phyloP scores from a whole-genome alignment of 2,113 vertebrate species.

The Monarcha castaneiventris region DNA sequence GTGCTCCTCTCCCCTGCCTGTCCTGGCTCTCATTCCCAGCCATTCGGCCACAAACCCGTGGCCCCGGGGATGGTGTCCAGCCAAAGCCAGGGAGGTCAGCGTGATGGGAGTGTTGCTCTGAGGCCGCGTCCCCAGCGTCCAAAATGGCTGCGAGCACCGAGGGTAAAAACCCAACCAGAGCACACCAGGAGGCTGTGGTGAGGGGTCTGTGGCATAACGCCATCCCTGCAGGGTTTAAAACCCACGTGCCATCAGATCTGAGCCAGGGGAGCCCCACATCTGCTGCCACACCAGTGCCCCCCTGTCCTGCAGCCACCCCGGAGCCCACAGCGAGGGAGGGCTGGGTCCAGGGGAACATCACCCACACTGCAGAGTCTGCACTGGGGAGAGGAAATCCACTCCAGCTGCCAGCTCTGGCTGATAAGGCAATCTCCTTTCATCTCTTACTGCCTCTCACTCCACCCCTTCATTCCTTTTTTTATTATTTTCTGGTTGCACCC shows the following conservation, averaged over 20 bases:
- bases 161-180: neutral
- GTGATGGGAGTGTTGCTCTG: neutral
- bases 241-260: neutral
- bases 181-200: neutral
- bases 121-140: neutral
- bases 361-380: neutral
- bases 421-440: conserved; percentile 38
- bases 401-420: neutral
- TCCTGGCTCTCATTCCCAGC: neutral
- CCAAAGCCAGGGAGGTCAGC: neutral
- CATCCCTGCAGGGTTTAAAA: neutral
- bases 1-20: neutral
- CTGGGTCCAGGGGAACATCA: neutral
- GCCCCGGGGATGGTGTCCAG: neutral
- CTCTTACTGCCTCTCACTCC: neutral
- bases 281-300: neutral
- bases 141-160: neutral
- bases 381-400: neutral
- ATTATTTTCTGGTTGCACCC: neutral
- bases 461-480: neutral
- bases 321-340: fast-evolving
- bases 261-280: neutral
- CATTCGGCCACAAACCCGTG: neutral
- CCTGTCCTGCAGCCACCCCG: neutral
- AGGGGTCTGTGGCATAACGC: neutral